Conservation (phyloP, 1,140 invertebrate genomes). For the Cotesia vestalis region DNA sequence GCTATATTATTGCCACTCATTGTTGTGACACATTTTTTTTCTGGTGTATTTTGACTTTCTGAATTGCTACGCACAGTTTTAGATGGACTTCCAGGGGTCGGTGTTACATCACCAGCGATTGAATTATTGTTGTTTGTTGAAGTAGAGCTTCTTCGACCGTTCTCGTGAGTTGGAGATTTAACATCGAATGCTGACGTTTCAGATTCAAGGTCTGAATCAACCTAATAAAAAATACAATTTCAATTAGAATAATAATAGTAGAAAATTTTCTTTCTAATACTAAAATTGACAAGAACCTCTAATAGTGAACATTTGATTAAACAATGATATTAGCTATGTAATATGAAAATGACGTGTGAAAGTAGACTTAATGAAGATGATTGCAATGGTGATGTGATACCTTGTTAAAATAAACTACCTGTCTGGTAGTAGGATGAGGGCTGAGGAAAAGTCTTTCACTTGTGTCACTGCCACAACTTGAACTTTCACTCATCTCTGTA, state of each 20-base stretch:
- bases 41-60: slow-evolving; percentile 68
- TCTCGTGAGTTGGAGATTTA: slow-evolving; percentile 66
- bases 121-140: slow-evolving; percentile 70
- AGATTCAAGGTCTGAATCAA: slow-evolving; percentile 71
- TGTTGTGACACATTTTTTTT: slow-evolving; percentile 70
- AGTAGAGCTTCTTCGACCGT: slow-evolving; percentile 68
- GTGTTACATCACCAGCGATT: slow-evolving; percentile 56
- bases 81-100: slow-evolving; percentile 63
- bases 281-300: neutral
- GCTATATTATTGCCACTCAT: slow-evolving; percentile 76
- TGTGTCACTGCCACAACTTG: slow-evolving; percentile 83
- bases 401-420: slow-evolving; percentile 66
- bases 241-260: neutral
- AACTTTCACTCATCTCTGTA: slow-evolving; percentile 79
- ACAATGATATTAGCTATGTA: neutral
- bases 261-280: neutral
- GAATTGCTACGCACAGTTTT: slow-evolving; percentile 69
- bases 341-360: neutral
- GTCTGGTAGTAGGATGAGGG: slow-evolving; percentile 71
- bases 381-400: slow-evolving; percentile 52
- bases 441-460: slow-evolving; percentile 74
- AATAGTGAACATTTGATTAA: neutral
- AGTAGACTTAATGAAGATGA: slow-evolving; percentile 29
- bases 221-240: slow-evolving; percentile 54
- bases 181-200: slow-evolving; percentile 70